Percentiles rank a stretch among this genome's conserved stretches.
These are phyloP conservation scores for Lates japonicus DNA, from an alignment of 2,797 vertebrate species.

Conservation along the genomic window DNA sequence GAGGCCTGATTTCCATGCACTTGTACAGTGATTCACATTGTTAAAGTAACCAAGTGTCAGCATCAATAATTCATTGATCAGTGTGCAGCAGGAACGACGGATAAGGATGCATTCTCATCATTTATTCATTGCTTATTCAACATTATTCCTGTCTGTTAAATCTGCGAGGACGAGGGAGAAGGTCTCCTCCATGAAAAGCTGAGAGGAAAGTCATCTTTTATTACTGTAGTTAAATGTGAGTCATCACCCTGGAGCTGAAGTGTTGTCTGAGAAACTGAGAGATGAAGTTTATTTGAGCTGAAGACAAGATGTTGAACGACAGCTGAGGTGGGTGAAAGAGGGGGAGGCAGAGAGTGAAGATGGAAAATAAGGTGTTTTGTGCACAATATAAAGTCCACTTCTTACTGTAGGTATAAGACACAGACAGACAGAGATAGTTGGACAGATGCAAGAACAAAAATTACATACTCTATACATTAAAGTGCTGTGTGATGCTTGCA, in stretches of 20 bases:
- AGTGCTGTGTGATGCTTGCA: neutral
- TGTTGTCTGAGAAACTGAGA: slow-evolving; percentile 16
- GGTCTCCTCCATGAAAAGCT: neutral
- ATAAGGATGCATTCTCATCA: slow-evolving; percentile 40
- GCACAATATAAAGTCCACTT: too few species aligned
- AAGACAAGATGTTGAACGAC: neutral
- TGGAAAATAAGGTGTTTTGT: too few species aligned
- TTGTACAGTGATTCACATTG: neutral
- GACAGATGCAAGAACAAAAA: too few species aligned
- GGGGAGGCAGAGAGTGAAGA: neutral
- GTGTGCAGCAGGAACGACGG: slow-evolving; percentile 33
- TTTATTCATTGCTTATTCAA: slow-evolving; percentile 63
- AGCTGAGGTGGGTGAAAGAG: too few species aligned
- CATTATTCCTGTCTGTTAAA: slow-evolving; percentile 35
- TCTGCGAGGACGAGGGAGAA: neutral
- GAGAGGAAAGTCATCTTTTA: neutral
- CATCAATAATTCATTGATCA: slow-evolving; percentile 63
- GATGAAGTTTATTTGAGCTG: neutral
- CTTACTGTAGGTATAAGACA: too few species aligned
- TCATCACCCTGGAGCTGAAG: slow-evolving; percentile 23
- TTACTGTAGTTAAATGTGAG: slow-evolving; percentile 31
- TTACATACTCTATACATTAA: too few species aligned
- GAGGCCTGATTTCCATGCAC: slow-evolving; percentile 18
- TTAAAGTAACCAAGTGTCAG: slow-evolving; percentile 20
- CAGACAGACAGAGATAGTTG: too few species aligned